Evolutionary conservation across 2,888 invertebrate species (phyloP).

Genomic region (Apodemia mormo): DNA sequence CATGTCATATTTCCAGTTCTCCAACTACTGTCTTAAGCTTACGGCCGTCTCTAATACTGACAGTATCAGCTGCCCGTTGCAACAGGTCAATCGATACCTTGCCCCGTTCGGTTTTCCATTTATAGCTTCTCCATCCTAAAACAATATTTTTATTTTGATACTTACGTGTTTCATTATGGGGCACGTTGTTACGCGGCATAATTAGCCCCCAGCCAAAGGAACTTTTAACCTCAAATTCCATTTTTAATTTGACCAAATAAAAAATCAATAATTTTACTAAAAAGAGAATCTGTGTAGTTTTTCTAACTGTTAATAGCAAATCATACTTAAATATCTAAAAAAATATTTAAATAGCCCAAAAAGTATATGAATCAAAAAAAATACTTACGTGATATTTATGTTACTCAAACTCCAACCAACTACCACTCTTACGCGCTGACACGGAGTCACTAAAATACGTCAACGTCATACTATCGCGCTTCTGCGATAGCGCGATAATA

Average conservation of each 20-base stretch:
- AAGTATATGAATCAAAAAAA: too few relatives aligned
- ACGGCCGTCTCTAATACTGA: slow-evolving; percentile 14
- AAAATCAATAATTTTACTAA: too few relatives aligned
- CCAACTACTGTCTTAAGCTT: background rate
- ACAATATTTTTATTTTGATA: background rate
- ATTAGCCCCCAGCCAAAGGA: background rate
- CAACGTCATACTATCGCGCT: too few relatives aligned
- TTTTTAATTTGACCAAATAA: background rate
- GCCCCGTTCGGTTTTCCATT: slow-evolving; percentile 9
- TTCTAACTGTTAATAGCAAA: too few relatives aligned
- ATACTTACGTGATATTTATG: too few relatives aligned
- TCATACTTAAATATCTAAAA: too few relatives aligned
- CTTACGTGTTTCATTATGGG: background rate
- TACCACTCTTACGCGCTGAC: too few relatives aligned
- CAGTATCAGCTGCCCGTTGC: slow-evolving; percentile 20
- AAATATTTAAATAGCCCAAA: too few relatives aligned
- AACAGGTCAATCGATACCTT: slow-evolving; percentile 15
- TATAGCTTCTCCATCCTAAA: slow-evolving; percentile 1
- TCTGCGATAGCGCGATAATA: too few relatives aligned
- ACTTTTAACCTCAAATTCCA: background rate
- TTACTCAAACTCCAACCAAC: too few relatives aligned
- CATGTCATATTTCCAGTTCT: slow-evolving; percentile 3
- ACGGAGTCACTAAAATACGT: too few relatives aligned
- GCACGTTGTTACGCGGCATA: background rate
- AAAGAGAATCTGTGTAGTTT: too few relatives aligned